Conservation (phyloP, 2,797 vertebrate genomes). For the Podarcis siculus region DNA sequence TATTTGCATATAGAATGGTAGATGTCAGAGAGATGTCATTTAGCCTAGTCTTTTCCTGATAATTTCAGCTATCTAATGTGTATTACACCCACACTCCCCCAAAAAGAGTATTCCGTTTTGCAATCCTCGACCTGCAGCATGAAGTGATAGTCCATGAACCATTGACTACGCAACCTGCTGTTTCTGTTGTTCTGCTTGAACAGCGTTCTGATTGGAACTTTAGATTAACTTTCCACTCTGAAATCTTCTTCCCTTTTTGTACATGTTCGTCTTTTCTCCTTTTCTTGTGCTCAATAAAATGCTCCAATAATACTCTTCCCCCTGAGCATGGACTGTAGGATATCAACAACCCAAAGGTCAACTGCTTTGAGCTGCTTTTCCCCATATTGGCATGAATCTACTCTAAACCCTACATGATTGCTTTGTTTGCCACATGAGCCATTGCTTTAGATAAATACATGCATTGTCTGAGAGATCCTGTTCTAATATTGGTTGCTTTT, state of each 20-base stretch:
- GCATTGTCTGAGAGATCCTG: constrained; percentile 41
- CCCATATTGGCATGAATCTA: constrained; percentile 31
- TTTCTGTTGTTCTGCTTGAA: constrained; percentile 5
- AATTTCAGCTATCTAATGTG: background rate
- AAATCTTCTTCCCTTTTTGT: constrained; percentile 29
- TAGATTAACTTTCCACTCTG: constrained; percentile 37
- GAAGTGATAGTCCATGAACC: background rate
- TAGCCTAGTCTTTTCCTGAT: background rate
- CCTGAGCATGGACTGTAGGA: background rate
- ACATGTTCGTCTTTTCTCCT: background rate
- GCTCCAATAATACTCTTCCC: constrained; percentile 17
- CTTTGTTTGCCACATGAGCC: constrained; percentile 44
- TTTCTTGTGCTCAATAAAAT: background rate
- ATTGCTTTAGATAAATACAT: constrained; percentile 55
- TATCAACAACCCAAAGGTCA: constrained; percentile 12
- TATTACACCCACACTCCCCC: background rate
- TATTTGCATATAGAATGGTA: background rate
- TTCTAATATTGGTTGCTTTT: constrained; percentile 33
- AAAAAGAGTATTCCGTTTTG: background rate
- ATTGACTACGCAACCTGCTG: background rate
- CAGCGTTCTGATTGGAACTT: constrained; percentile 20
- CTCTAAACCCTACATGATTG: constrained; percentile 53
- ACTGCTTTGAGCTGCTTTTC: constrained; percentile 24
- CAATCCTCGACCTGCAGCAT: background rate
- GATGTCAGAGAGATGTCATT: background rate